Base-by-base conservation (phyloP, 2,888 invertebrate genomes). In the Lochmaea crataegi region DNA sequence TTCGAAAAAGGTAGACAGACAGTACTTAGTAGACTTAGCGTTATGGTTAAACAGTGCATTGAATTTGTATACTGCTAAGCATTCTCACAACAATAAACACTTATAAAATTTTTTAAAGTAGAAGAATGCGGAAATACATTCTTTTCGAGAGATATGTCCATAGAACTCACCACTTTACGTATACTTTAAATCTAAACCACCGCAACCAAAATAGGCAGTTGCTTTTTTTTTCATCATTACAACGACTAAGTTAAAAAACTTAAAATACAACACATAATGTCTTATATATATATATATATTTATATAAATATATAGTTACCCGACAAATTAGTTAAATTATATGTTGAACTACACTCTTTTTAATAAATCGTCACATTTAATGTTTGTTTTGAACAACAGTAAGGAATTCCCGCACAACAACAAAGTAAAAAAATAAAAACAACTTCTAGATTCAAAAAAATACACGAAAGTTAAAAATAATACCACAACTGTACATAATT, bases 51-150 rank as follows among this genome's bases (percentile, higher is more conserved):
- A 70, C 64, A 64, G 70, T 70, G 70, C 70, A 57, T 70, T 57
- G 51, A 70, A 57, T 75, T 73, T 53, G 71, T 72, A 78, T 80
- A 80, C 79, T 78, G 80, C 80, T 77, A 80, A 80, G 78, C 79
- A 72, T 77, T 71, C 76, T 74, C 76, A 74, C 75, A 75, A 77
- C 75, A 77, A 77, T 74, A 73, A 77, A 75, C 75, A 77, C 74
- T 74, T 65, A 74, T 75, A 74, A 71, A 73, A 75, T 14, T 45
- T 45, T 32, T 73, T 74, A 45, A 45, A 66, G 66, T 68, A 42
- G 67, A 69, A 69, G 72, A 66, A 70, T 60, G 65, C 11, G 9
- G 9, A 32, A 14, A 2, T 7, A 45, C 60, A 53, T 26, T 48
- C 51, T 38, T 68, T 68, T 51, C 9, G 32, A 41, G 70, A 70